A percentile compares a stretch with the other conserved stretches of the same genome.
Evolutionary conservation across 2,888 invertebrate genomes (phyloP).

Genomic region (Mongoloraphidia duomilia): DNA sequence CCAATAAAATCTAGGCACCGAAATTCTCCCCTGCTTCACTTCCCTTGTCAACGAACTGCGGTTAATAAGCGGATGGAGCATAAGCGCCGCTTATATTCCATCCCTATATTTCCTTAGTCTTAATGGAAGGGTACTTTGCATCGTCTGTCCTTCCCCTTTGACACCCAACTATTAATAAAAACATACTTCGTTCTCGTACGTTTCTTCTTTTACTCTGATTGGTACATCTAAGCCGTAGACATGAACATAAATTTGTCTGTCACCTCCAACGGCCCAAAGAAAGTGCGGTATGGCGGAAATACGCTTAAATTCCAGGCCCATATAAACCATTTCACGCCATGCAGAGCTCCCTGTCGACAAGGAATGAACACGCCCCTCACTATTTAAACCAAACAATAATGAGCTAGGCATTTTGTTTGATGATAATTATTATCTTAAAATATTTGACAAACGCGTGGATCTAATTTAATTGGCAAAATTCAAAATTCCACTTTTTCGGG

Average conservation of each 20-base stretch:
- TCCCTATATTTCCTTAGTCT: too few species aligned
- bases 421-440: neutral
- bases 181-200: constrained; percentile 76
- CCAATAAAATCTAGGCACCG: too few species aligned
- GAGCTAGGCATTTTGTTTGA: constrained; percentile 49
- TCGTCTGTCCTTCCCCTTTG: neutral
- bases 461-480: too few species aligned
- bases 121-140: too few species aligned
- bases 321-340: constrained; percentile 77
- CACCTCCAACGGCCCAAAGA: constrained; percentile 86
- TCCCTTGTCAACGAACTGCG: too few species aligned
- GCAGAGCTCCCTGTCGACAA: constrained; percentile 65
- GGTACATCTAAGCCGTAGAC: constrained; percentile 83
- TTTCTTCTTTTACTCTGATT: constrained; percentile 77
- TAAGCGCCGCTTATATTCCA: too few species aligned
- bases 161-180: neutral
- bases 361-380: constrained; percentile 77
- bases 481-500: too few species aligned
- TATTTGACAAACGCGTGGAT: neutral
- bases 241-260: constrained; percentile 83
- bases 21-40: too few species aligned
- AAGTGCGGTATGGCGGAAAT: constrained; percentile 72
- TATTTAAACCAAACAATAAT: constrained; percentile 69
- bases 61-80: too few species aligned
- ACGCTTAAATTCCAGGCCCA: constrained; percentile 79